These are phyloP conservation scores for Oncorhynchus keta DNA, from an alignment of 2,113 vertebrate genomes.

Conservation along the genomic window DNA sequence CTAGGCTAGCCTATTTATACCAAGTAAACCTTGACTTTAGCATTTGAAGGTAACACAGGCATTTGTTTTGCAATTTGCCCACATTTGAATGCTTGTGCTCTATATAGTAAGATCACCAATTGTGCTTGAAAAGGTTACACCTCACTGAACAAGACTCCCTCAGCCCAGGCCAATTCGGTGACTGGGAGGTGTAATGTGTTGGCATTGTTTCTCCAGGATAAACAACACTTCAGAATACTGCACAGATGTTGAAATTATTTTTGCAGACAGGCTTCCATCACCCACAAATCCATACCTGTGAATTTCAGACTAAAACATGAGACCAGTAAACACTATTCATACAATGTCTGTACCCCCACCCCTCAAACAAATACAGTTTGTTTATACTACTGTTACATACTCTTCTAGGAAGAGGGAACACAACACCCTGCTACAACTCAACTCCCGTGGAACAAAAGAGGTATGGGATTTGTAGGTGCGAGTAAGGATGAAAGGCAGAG, in stretches of 20 bases:
- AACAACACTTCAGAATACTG: constrained; percentile 6
- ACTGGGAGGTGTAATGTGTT: constrained; percentile 35
- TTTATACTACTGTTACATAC: not conserved
- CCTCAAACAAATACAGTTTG: constrained; percentile 8
- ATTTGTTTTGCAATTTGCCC: constrained; percentile 4
- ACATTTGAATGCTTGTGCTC: constrained; percentile 4
- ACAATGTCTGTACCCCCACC: constrained; percentile 3
- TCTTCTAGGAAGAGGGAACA: no score
- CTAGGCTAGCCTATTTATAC: no score
- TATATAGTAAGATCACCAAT: constrained; percentile 24
- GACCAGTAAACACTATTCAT: constrained; percentile 21
- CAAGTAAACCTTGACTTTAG: not conserved
- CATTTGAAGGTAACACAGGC: constrained; percentile 7
- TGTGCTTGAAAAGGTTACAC: constrained; percentile 43
- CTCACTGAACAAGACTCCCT: constrained; percentile 28
- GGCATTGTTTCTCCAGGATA: constrained; percentile 18
- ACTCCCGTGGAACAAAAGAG: no score
- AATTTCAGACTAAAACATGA: constrained; percentile 19
- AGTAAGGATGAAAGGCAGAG: no score
- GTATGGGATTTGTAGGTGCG: no score
- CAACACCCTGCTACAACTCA: no score
- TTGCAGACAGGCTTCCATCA: constrained; percentile 1
- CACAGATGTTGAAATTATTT: constrained; percentile 26
- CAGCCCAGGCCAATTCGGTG: constrained; percentile 16
- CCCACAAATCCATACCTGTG: constrained; percentile 29